Percentiles rank a stretch among this genome's conserved stretches.
Evolutionary conservation across 2,797 vertebrate species (phyloP).

Genomic region (Tangara arthus): DNA sequence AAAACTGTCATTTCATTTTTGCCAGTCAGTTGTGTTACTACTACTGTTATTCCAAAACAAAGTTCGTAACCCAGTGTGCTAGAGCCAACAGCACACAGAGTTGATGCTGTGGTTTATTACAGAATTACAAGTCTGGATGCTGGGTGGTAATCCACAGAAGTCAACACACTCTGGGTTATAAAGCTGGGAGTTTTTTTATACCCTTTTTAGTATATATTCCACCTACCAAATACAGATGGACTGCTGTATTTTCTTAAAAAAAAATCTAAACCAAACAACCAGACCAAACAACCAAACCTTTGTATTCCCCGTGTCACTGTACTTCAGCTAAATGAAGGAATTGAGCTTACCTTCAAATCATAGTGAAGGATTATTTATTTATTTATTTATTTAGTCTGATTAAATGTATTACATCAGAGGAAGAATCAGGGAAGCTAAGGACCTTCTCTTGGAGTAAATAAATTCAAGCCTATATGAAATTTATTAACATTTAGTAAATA

Average conservation of each 20-base stretch:
- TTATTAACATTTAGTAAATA: neutral
- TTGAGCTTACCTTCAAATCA: neutral
- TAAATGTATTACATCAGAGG: neutral
- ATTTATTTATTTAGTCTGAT: neutral
- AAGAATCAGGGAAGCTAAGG: neutral
- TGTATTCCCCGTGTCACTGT: neutral
- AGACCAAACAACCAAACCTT: neutral
- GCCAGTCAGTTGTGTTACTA: neutral
- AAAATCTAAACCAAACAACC: neutral
- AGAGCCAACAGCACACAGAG: neutral
- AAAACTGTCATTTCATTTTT: neutral
- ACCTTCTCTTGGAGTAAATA: neutral
- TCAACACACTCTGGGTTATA: neutral
- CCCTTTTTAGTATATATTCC: neutral
- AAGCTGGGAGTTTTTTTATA: rapidly evolving
- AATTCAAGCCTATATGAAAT: neutral
- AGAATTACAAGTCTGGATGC: neutral
- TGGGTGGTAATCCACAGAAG: neutral
- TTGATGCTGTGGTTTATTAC: neutral
- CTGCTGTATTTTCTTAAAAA: neutral
- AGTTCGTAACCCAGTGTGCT: neutral
- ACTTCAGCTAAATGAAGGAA: neutral
- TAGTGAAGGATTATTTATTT: neutral
- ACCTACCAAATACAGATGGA: neutral
- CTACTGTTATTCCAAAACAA: neutral